Evolutionary conservation across 2,888 invertebrate genomes (phyloP), one percentile per base, ranked within the genome.

Genomic region (Tinea trinotella): DNA sequence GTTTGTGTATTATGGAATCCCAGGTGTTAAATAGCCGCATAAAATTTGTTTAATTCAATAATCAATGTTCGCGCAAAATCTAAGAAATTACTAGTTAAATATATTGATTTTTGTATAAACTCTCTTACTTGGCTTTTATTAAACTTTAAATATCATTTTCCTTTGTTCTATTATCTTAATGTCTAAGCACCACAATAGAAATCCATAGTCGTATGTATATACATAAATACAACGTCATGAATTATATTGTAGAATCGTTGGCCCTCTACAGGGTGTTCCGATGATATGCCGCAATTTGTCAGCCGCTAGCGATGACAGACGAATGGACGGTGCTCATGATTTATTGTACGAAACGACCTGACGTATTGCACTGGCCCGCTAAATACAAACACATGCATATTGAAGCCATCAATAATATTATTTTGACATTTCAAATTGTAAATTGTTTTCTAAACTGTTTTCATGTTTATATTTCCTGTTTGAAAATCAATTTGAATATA

Each of bases 271-370:
- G 30, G 40, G 40, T 40, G 40, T 40, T 40, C 15, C 12, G 13
- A 40, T 40, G 40, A 40, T 40, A 40, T 15, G 24, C 24, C 61
- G 68, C 71, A 68, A 75, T 79, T 72, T 71, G 74, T 79, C 78
- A 77, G 65, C 61, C 60, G 57, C 50, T 24, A 22, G 61, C 70
- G 72, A 66, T 72, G 76, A 76, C 77, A 71, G 71, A 70, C 64
- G 62, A 69, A 66, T 71, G 64, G 66, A 67, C 74, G 66, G 69
- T 74, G 70, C 65, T 66, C 69, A 67, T 77, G 79, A 79, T 78
- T 78, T 78, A 79, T 76, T 70, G 69, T 70, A 76, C 71, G 72
- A 74, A 73, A 62, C 65, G 61, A 64, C 61, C 58, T 70, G 71
- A 74, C 69, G 62, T 68, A 73, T 72, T 67, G 70, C 69, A 62